Evolutionary conservation across 2,113 vertebrate genomes (phyloP).

Genomic region (Paramisgurnus dabryanus): DNA sequence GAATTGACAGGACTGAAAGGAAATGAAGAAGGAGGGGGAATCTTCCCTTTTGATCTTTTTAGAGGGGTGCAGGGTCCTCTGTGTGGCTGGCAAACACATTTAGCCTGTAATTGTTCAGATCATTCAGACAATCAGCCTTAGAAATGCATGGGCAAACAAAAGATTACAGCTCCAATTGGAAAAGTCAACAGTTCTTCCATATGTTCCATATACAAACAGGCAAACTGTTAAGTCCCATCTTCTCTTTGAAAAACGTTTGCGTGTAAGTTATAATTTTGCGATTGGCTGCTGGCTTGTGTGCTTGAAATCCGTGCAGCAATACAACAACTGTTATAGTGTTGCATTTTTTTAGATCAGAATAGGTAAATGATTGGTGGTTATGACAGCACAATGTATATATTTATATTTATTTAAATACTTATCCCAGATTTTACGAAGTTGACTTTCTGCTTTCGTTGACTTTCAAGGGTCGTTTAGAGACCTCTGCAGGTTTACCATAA

Average conservation of each 20-base stretch:
- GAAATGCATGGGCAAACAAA: slow-evolving; percentile 77
- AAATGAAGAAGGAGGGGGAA: slow-evolving; percentile 65
- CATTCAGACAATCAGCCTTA: slow-evolving; percentile 74
- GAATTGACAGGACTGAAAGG: slow-evolving; percentile 74
- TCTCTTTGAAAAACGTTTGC: slow-evolving; percentile 73
- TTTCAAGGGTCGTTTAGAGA: too few species aligned
- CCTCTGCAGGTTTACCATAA: neutral
- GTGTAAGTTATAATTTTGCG: slow-evolving; percentile 66
- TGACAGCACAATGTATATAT: too few species aligned
- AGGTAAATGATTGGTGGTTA: too few species aligned
- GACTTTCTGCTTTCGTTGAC: too few species aligned
- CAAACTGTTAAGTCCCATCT: slow-evolving; percentile 64
- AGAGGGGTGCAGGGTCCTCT: slow-evolving; percentile 57
- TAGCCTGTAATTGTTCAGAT: slow-evolving; percentile 77
- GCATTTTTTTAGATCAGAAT: slow-evolving; percentile 39
- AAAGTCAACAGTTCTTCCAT: slow-evolving; percentile 75
- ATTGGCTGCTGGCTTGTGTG: slow-evolving; percentile 51
- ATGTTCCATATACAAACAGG: slow-evolving; percentile 71
- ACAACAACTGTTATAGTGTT: slow-evolving; percentile 47
- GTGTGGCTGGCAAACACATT: slow-evolving; percentile 77
- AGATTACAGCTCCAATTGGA: slow-evolving; percentile 78
- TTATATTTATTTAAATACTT: too few species aligned
- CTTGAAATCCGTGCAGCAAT: slow-evolving; percentile 23
- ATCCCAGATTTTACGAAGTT: too few species aligned
- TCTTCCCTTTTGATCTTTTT: slow-evolving; percentile 78